Evolutionary conservation across 2,113 vertebrate species (phyloP).

Genomic region (Phainopepla nitens): DNA sequence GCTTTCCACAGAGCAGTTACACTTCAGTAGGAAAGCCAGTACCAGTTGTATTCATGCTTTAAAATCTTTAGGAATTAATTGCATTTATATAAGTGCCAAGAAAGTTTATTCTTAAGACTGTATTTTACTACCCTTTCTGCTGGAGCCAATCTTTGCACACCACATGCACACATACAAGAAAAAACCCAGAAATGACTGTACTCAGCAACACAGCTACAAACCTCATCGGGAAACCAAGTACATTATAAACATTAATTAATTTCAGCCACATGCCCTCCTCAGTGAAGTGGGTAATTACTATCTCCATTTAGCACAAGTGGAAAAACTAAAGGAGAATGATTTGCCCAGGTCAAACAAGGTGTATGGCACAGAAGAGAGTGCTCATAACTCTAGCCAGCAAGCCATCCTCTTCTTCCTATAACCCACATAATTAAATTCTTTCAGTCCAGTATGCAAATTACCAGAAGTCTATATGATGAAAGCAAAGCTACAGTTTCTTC

Average conservation of each 20-base stretch:
- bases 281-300: slow-evolving; percentile 25
- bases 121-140: background rate
- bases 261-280: slow-evolving; percentile 13
- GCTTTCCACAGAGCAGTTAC: background rate
- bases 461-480: background rate
- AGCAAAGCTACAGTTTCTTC: background rate
- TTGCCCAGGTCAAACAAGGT: slow-evolving; percentile 20
- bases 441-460: background rate
- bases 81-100: background rate
- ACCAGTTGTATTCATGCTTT: background rate
- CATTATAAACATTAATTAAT: slow-evolving; percentile 26
- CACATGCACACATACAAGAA: background rate
- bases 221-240: background rate
- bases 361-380: accelerated
- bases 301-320: background rate
- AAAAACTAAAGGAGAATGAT: background rate
- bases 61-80: background rate
- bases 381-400: background rate
- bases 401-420: background rate
- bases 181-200: background rate
- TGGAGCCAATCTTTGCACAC: background rate
- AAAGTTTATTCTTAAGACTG: background rate
- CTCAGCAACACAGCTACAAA: background rate
- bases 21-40: background rate
- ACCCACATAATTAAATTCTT: background rate